These are phyloP conservation scores for Hydrocynus forskahlii DNA, from an alignment of 2,797 vertebrate genomes.

Conservation along the genomic window DNA sequence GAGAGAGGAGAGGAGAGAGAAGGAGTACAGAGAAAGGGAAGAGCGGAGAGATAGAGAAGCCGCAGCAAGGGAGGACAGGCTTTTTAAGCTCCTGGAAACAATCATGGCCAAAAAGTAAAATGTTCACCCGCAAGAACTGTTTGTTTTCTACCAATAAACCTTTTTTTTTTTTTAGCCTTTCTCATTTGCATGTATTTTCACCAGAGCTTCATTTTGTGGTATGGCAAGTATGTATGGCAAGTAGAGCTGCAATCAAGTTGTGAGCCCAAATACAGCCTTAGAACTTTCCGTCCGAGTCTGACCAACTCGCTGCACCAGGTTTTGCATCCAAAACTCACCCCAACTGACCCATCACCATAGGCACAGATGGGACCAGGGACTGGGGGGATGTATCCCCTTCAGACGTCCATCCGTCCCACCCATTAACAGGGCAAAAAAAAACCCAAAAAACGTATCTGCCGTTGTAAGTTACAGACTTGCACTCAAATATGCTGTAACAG, in stretches of 20 bases:
- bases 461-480: too few relatives aligned
- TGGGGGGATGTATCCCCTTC: too few relatives aligned
- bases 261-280: too few relatives aligned
- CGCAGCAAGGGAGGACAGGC: conserved; percentile 42
- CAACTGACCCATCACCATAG: too few relatives aligned
- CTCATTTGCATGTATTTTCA: conserved; percentile 13
- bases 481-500: too few relatives aligned
- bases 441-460: too few relatives aligned
- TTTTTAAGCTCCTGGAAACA: conserved; percentile 54
- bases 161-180: conserved; percentile 27
- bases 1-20: conserved; percentile 47
- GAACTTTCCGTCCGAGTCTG: too few relatives aligned
- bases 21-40: conserved; percentile 44
- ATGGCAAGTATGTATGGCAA: background rate
- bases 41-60: conserved; percentile 49
- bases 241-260: background rate
- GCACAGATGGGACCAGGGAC: too few relatives aligned
- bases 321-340: background rate
- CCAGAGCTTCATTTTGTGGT: background rate
- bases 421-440: too few relatives aligned
- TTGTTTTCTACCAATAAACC: conserved; percentile 51
- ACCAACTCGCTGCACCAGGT: background rate
- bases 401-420: too few relatives aligned
- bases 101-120: conserved; percentile 51
- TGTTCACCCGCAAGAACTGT: conserved; percentile 16